phyloP scores from a whole-genome alignment of 2,888 invertebrate species.

The Candidula unifasciata region DNA sequence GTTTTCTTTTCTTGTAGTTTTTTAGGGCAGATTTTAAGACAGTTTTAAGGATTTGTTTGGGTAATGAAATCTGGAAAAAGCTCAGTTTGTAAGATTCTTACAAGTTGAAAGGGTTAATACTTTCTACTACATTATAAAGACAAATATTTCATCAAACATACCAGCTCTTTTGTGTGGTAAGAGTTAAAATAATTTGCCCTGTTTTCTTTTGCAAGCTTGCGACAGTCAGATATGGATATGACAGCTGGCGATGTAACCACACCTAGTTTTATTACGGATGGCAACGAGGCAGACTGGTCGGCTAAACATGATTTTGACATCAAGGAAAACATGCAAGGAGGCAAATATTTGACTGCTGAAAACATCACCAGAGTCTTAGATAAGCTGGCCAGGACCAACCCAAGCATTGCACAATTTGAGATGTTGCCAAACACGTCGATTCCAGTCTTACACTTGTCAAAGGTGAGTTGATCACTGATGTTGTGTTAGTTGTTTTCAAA shows the following conservation, averaged over 20 bases:
- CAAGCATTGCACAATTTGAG: slow-evolving; percentile 31
- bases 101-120: too few relatives aligned
- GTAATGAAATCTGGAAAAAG: too few relatives aligned
- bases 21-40: too few relatives aligned
- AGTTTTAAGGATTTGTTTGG: too few relatives aligned
- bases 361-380: slow-evolving; percentile 81
- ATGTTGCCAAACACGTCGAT: slow-evolving; percentile 55
- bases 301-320: slow-evolving; percentile 77
- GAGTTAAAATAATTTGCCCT: neutral
- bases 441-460: slow-evolving; percentile 64
- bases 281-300: slow-evolving; percentile 83
- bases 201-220: neutral
- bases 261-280: slow-evolving; percentile 88
- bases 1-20: too few relatives aligned
- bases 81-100: too few relatives aligned
- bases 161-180: too few relatives aligned
- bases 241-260: slow-evolving; percentile 81
- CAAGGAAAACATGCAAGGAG: slow-evolving; percentile 78
- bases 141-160: too few relatives aligned
- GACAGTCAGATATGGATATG: slow-evolving; percentile 83
- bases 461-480: slow-evolving; percentile 6
- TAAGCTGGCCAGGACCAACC: slow-evolving; percentile 55
- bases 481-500: neutral
- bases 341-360: slow-evolving; percentile 83
- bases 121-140: too few relatives aligned